Conservation (phyloP, 2,888 invertebrate species). For the Glaucopsyche alexis region DNA sequence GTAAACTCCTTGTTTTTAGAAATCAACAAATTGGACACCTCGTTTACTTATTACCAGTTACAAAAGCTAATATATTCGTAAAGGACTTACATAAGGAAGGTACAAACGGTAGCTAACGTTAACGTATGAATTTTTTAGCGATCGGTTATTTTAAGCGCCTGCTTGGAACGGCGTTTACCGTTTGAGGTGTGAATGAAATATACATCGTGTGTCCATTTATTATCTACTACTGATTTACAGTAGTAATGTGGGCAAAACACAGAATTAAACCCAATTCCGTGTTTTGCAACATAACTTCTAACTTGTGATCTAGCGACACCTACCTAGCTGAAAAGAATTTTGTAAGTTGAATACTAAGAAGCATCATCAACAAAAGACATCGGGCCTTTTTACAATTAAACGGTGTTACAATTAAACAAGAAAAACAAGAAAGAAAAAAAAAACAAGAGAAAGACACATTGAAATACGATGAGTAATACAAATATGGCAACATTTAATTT, state of each 20-base stretch:
- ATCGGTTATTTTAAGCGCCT: constrained; percentile 21
- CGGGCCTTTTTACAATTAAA: no score
- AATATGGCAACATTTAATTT: constrained; percentile 11
- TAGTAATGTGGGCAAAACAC: background rate
- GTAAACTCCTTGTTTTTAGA: background rate
- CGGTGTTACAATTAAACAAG: no score
- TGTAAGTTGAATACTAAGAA: no score
- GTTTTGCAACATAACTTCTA: no score
- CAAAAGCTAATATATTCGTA: background rate
- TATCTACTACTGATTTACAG: constrained; percentile 3
- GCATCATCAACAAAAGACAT: no score
- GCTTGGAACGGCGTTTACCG: background rate
- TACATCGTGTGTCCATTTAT: background rate
- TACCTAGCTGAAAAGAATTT: no score
- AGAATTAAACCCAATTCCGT: no score
- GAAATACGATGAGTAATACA: background rate
- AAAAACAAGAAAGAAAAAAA: background rate
- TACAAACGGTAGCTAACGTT: constrained; percentile 49
- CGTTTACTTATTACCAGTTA: background rate
- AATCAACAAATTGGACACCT: background rate
- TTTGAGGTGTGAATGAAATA: constrained; percentile 10
- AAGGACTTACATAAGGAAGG: constrained; percentile 39
- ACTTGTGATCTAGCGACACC: no score
- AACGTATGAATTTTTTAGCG: constrained; percentile 59
- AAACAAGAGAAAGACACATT: background rate